Conservation (phyloP, 1,140 invertebrate genomes). For the Drosophila insularis region DNA sequence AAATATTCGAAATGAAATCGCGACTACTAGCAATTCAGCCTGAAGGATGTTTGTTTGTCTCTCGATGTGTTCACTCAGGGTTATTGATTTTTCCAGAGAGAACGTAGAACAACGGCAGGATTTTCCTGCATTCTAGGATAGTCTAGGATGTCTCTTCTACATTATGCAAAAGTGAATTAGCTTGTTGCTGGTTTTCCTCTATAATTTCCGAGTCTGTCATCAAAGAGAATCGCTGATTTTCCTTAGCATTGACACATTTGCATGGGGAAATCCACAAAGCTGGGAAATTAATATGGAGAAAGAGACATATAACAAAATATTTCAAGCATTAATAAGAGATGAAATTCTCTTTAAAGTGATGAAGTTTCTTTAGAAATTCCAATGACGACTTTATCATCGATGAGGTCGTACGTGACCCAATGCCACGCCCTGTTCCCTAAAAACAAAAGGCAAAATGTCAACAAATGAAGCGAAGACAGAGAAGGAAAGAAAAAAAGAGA, state of each 20-base stretch:
- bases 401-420: slow-evolving; percentile 46
- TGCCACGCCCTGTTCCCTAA: slow-evolving; percentile 22
- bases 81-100: neutral
- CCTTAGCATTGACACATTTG: neutral
- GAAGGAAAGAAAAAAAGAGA: neutral
- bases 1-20: slow-evolving; percentile 1
- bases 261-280: neutral
- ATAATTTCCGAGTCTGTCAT: neutral
- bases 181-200: neutral
- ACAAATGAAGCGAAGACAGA: slow-evolving; percentile 35
- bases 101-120: neutral
- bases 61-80: neutral
- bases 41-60: neutral
- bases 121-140: neutral
- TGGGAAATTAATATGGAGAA: neutral
- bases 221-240: slow-evolving; percentile 1
- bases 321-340: neutral
- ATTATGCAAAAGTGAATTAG: slow-evolving; percentile 3
- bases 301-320: neutral
- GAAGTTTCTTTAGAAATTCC: neutral
- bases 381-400: slow-evolving; percentile 31
- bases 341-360: neutral
- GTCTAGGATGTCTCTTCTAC: neutral
- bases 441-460: slow-evolving; percentile 50
- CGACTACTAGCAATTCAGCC: neutral